Evolutionary conservation across 2,888 invertebrate genomes (phyloP).

Genomic region (Bhutanitis thaidina): DNA sequence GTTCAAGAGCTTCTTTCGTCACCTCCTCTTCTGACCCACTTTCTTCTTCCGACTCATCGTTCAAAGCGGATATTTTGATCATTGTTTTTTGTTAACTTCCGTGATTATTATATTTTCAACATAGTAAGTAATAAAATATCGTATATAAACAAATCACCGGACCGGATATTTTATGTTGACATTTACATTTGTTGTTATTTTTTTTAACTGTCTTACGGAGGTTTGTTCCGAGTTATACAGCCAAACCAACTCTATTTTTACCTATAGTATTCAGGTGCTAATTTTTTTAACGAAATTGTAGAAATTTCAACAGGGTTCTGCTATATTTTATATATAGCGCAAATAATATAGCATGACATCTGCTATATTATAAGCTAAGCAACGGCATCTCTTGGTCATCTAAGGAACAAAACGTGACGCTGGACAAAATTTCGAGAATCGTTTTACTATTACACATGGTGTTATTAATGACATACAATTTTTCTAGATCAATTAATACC

Average conservation of each 20-base stretch:
- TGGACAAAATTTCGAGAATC: too few relatives aligned
- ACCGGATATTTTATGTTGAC: constrained; percentile 1
- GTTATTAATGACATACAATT: too few relatives aligned
- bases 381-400: too few relatives aligned
- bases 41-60: constrained; percentile 81
- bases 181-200: neutral
- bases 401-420: too few relatives aligned
- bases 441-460: too few relatives aligned
- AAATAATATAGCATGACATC: too few relatives aligned
- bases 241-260: neutral
- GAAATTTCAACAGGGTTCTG: too few relatives aligned
- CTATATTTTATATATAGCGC: too few relatives aligned
- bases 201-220: neutral
- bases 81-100: constrained; percentile 43
- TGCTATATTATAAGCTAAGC: too few relatives aligned
- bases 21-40: constrained; percentile 76
- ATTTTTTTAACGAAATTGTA: too few relatives aligned
- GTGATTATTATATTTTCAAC: neutral
- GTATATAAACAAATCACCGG: constrained; percentile 8
- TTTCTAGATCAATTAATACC: too few relatives aligned
- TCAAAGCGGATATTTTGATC: constrained; percentile 84
- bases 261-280: too few relatives aligned
- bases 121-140: neutral
- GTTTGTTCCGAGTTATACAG: neutral
- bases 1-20: constrained; percentile 82